phyloP scores from a whole-genome alignment of 2,113 vertebrate species.

The Chionodraco myersi region DNA sequence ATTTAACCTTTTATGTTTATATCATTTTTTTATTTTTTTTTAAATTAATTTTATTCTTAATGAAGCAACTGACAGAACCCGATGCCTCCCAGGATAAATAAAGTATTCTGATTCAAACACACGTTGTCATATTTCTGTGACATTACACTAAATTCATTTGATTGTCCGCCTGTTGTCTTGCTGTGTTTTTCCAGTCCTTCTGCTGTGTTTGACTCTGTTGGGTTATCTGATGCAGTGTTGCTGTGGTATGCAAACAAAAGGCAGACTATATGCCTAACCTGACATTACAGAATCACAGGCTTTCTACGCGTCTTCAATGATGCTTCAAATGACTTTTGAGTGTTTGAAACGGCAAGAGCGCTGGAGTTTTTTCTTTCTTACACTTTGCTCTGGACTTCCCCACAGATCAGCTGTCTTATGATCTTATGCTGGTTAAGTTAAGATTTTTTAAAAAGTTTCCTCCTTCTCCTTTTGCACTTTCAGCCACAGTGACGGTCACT shows the following conservation, averaged over 20 bases:
- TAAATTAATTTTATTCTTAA: too few relatives aligned
- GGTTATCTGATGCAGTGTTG: conserved; percentile 42
- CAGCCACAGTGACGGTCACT: background rate
- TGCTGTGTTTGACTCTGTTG: conserved; percentile 39
- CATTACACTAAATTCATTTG: too few relatives aligned
- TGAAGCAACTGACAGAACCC: too few relatives aligned
- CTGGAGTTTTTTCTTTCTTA: background rate
- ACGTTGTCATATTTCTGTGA: too few relatives aligned
- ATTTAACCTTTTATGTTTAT: too few relatives aligned
- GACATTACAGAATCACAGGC: conserved; percentile 14
- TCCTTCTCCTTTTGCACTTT: background rate
- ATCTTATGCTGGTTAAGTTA: background rate
- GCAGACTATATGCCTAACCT: background rate
- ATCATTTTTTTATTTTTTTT: too few relatives aligned
- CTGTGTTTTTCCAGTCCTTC: conserved; percentile 57
- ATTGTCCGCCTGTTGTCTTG: background rate
- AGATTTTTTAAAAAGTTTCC: background rate
- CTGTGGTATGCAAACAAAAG: conserved; percentile 33
- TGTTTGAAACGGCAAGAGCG: background rate
- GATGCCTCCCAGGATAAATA: too few relatives aligned
- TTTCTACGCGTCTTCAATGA: background rate
- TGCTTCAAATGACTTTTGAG: conserved; percentile 7
- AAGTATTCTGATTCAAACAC: too few relatives aligned
- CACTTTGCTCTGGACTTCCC: background rate
- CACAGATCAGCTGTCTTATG: background rate